Conservation (phyloP, 1,140 invertebrate species). For the Brachionus calyciflorus region DNA sequence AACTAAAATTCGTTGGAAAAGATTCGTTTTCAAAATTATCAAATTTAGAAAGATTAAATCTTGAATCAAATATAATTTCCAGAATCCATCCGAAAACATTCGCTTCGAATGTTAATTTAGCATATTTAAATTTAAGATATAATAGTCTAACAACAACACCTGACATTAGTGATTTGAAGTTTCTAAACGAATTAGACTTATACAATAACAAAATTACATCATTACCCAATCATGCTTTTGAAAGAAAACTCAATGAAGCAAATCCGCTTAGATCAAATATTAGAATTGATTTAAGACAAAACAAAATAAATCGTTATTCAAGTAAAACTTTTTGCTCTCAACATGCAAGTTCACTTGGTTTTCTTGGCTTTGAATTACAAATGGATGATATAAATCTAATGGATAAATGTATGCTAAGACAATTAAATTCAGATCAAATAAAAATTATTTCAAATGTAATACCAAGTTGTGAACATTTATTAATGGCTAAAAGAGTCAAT, state of each 20-base stretch:
- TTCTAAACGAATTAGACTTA: neutral
- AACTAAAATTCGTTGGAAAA: too few species aligned
- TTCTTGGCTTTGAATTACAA: neutral
- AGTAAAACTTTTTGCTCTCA: too few species aligned
- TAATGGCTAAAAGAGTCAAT: neutral
- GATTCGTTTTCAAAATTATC: too few species aligned
- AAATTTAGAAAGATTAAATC: neutral
- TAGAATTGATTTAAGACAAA: neutral
- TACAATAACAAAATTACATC: neutral
- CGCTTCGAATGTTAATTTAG: neutral
- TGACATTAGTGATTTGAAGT: too few species aligned
- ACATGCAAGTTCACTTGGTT: too few species aligned
- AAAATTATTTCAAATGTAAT: neutral
- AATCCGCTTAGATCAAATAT: too few species aligned
- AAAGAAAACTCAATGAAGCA: neutral
- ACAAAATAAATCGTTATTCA: neutral
- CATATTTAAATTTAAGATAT: too few species aligned
- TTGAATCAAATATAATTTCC: neutral
- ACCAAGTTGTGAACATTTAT: neutral
- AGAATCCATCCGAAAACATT: neutral
- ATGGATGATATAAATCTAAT: neutral
- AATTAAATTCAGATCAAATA: neutral
- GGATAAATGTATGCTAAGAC: neutral
- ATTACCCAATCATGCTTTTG: neutral
- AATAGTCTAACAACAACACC: too few species aligned